A percentile compares a stretch with the other conserved stretches of the same genome.
Conservation (phyloP, 2,797 vertebrate genomes). For the Cirrhinus molitorella region DNA sequence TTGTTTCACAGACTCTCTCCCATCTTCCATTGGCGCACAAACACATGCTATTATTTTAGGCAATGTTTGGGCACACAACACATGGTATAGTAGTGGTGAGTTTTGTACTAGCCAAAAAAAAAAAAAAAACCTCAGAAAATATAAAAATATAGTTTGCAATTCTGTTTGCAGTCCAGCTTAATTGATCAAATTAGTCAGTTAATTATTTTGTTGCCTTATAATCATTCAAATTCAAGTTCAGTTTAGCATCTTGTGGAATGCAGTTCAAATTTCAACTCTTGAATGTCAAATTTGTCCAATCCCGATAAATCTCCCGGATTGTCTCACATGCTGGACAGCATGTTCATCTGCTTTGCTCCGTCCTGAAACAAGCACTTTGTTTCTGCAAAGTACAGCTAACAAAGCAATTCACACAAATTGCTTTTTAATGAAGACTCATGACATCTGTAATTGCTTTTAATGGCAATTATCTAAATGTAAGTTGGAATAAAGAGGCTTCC, state of each 20-base stretch:
- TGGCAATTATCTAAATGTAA: conserved; percentile 40
- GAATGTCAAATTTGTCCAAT: not conserved
- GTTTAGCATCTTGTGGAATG: not conserved
- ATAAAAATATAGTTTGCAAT: not conserved
- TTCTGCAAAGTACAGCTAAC: conserved; percentile 39
- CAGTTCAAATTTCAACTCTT: not conserved
- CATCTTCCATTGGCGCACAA: not conserved
- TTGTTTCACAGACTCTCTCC: not conserved
- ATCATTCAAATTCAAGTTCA: too few relatives aligned
- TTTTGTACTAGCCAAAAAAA: not conserved
- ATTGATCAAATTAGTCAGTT: not conserved
- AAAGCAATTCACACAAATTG: conserved; percentile 42
- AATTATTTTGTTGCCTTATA: not conserved
- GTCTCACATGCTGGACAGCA: not conserved
- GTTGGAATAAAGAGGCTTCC: conserved; percentile 33
- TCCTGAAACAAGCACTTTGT: conserved; percentile 39
- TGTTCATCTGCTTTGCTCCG: conserved; percentile 1
- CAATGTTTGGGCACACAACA: not conserved
- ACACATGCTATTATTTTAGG: not conserved
- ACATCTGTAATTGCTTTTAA: conserved; percentile 46
- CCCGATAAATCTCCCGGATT: not conserved
- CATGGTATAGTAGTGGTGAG: not conserved
- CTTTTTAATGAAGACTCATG: conserved; percentile 55
- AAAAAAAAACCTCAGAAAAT: not conserved
- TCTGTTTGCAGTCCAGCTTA: not conserved